phyloP scores from a whole-genome alignment of 2,888 invertebrate species.

The Heteromyza rotundicornis region DNA sequence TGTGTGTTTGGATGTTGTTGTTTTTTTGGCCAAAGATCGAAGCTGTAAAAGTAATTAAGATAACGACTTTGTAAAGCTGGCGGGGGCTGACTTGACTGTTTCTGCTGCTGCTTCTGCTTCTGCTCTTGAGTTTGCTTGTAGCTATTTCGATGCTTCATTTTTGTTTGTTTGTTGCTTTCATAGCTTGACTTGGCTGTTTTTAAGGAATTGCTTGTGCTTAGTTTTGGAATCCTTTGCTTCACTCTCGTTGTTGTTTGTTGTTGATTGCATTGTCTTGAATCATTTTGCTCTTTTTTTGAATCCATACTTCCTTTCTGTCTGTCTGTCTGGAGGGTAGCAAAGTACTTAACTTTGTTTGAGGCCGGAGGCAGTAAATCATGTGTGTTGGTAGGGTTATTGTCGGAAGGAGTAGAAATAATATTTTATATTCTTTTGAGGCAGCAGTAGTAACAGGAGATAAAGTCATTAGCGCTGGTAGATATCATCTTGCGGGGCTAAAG shows the following conservation, averaged over 20 bases:
- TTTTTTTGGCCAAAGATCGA: slow-evolving; percentile 44
- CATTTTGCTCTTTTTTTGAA: background rate
- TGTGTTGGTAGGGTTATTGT: background rate
- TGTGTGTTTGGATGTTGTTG: slow-evolving; percentile 19
- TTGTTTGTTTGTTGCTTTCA: background rate
- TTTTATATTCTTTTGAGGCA: background rate
- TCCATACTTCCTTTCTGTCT: slow-evolving; percentile 7
- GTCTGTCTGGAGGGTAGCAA: slow-evolving; percentile 14
- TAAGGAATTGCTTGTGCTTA: no score
- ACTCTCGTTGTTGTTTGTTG: background rate
- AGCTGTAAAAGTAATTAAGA: slow-evolving; percentile 57
- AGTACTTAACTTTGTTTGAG: background rate
- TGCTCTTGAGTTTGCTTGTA: slow-evolving; percentile 20
- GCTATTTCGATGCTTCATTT: slow-evolving; percentile 24
- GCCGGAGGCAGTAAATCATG: background rate
- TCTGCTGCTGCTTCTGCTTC: slow-evolving; percentile 9
- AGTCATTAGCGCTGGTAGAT: no score
- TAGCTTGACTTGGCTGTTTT: background rate
- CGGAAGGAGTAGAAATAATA: background rate
- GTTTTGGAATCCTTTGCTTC: background rate
- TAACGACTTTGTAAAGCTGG: slow-evolving; percentile 49
- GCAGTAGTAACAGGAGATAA: no score
- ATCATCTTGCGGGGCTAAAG: background rate
- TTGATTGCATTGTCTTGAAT: slow-evolving; percentile 6
- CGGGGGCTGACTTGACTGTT: slow-evolving; percentile 20